These are phyloP conservation scores for Heliocidaris erythrogramma DNA, from an alignment of 35 echinoderm and acorn worm genomes.

Conservation along the genomic window DNA sequence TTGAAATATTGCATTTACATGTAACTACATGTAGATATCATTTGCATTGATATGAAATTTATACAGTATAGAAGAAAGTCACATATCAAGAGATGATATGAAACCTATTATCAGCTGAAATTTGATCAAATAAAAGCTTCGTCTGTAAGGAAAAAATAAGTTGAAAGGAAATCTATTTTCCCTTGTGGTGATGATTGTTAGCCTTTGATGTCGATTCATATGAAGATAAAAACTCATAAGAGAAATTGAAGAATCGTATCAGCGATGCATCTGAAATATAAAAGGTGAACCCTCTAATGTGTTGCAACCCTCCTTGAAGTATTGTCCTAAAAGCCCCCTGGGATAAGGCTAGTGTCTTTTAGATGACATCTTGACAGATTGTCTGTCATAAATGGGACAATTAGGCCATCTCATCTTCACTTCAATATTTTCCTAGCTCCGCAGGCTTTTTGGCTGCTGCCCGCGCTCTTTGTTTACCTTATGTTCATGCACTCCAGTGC, in stretches of 20 bases:
- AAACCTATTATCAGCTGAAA: no score
- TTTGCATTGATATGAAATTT: no score
- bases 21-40: no score
- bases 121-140: no score
- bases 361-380: conserved; percentile 9
- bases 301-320: background rate
- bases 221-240: background rate
- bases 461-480: background rate
- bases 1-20: no score
- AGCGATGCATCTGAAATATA: background rate
- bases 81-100: no score
- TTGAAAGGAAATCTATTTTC: no score
- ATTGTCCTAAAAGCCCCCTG: background rate
- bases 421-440: conserved; percentile 17
- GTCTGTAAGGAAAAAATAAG: background rate
- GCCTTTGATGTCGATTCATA: no score
- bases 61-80: no score
- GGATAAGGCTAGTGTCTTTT: background rate
- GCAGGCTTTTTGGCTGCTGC: background rate
- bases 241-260: background rate
- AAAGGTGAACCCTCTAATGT: background rate
- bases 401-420: conserved; percentile 16
- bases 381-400: conserved; percentile 9
- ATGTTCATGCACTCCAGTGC: background rate
- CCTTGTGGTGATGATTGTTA: no score